Percentiles rank a stretch among this genome's conserved stretches.
Conservation (phyloP, 2,888 invertebrate genomes). For the Cryptus viduatorius region DNA sequence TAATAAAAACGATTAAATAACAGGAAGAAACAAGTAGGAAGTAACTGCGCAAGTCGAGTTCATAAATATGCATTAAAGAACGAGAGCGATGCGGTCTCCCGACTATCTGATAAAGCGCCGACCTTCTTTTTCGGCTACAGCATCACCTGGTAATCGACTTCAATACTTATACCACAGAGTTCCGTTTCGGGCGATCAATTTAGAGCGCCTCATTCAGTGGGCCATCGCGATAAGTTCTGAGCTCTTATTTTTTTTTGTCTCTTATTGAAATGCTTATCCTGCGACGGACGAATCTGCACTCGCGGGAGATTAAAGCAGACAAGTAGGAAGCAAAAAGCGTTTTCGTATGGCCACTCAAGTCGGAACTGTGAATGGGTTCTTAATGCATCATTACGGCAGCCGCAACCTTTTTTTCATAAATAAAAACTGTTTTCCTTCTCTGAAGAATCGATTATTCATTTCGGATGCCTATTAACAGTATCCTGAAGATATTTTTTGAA, state of each 20-base stretch:
- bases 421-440: background rate
- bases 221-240: slow-evolving; percentile 52
- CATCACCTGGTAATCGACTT: slow-evolving; percentile 4
- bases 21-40: background rate
- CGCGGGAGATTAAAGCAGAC: background rate
- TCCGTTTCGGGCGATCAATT: slow-evolving; percentile 39
- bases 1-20: no score
- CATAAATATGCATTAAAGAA: slow-evolving; percentile 58
- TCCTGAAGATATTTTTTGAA: background rate
- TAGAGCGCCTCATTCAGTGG: slow-evolving; percentile 43
- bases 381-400: slow-evolving; percentile 3
- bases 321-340: background rate
- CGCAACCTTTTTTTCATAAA: background rate
- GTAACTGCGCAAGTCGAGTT: background rate
- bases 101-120: slow-evolving; percentile 2
- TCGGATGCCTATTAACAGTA: background rate
- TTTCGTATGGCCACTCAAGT: background rate
- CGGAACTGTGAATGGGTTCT: background rate
- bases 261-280: background rate
- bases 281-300: slow-evolving; percentile 8
- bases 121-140: slow-evolving; percentile 4
- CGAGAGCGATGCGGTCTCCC: slow-evolving; percentile 40
- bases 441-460: background rate
- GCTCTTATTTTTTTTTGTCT: slow-evolving; percentile 13
- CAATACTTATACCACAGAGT: background rate